These are phyloP conservation scores for Pelmatolapia mariae DNA, from an alignment of 2,113 vertebrate genomes.

Conservation along the genomic window DNA sequence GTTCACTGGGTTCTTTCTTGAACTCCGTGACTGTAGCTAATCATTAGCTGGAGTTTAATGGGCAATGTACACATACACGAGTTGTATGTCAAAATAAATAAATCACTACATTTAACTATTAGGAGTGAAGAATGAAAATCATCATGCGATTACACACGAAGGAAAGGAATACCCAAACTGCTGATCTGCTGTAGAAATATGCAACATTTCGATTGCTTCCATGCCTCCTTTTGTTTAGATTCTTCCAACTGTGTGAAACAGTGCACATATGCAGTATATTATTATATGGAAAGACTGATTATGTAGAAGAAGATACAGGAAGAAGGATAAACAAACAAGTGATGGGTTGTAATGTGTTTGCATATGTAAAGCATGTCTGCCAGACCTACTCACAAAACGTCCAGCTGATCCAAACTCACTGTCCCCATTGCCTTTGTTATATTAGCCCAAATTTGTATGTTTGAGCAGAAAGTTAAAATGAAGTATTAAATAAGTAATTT, in stretches of 20 bases:
- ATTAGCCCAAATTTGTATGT: not conserved
- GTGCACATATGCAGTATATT: not conserved
- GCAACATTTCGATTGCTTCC: not conserved
- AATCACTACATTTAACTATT: not conserved
- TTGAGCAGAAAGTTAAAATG: not conserved
- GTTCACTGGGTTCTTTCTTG: not conserved
- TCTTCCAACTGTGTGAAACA: not conserved
- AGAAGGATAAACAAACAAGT: not conserved
- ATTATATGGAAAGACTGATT: not conserved
- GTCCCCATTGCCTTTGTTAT: not conserved
- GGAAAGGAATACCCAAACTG: not conserved
- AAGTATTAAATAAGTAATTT: not conserved
- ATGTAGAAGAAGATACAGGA: not conserved
- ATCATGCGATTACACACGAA: not conserved
- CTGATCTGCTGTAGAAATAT: not conserved
- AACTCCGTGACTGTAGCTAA: not conserved
- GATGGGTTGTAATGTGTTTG: not conserved
- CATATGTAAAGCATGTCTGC: not conserved
- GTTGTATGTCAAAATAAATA: not conserved
- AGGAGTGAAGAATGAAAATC: not conserved
- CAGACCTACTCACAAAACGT: not conserved
- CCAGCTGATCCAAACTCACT: not conserved
- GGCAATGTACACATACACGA: not conserved
- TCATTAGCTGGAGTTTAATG: not conserved
- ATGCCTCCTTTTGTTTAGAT: not conserved